Evolutionary conservation across 2,113 vertebrate genomes (phyloP).

Genomic region (Onychostruthus taczanowskii): DNA sequence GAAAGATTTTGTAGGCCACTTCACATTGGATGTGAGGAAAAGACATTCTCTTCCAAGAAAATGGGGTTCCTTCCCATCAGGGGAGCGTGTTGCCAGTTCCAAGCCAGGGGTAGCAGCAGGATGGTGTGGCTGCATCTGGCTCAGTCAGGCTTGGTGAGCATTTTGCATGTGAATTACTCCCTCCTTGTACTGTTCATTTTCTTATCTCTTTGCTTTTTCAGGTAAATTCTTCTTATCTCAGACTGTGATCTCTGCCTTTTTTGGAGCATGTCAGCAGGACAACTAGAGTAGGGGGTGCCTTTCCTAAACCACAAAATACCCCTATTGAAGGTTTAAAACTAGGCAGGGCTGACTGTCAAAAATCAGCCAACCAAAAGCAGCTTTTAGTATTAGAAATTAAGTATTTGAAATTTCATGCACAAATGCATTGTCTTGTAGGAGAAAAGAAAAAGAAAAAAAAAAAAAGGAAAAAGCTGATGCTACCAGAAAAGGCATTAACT

Average conservation of each 20-base stretch:
- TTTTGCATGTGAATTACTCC: not conserved
- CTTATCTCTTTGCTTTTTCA: not conserved
- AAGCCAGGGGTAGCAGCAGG: too few relatives aligned
- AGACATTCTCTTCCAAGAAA: not conserved
- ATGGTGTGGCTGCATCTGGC: fast-evolving
- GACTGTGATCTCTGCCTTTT: not conserved
- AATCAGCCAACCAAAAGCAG: not conserved
- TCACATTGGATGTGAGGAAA: fast-evolving
- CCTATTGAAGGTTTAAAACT: not conserved
- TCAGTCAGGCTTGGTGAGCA: not conserved
- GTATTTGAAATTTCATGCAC: not conserved
- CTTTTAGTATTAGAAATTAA: not conserved
- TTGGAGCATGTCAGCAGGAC: not conserved
- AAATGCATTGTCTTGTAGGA: not conserved
- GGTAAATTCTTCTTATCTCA: not conserved
- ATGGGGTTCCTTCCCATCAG: fast-evolving
- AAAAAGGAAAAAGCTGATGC: not conserved
- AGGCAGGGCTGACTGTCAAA: not conserved
- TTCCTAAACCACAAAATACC: not conserved
- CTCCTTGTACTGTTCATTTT: not conserved
- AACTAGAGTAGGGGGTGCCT: not conserved
- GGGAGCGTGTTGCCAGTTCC: too few relatives aligned
- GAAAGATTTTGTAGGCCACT: not conserved
- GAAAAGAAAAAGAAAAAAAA: not conserved
- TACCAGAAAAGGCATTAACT: not conserved